Conservation (phyloP, 2,888 invertebrate genomes). For the Catocala nupta region DNA sequence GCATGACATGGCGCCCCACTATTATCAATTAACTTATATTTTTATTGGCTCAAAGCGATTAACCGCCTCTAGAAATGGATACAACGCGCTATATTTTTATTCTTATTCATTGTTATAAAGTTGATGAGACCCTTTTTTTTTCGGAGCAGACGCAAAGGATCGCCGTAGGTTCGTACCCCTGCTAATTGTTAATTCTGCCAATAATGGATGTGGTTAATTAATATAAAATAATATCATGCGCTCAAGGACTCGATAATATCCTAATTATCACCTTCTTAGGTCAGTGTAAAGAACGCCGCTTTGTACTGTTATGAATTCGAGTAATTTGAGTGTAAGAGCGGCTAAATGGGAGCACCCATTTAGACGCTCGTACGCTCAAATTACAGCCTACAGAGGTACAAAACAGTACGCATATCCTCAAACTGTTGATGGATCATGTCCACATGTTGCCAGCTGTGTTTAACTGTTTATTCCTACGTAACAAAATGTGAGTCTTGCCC, state of each 20-base stretch:
- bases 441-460: too few species aligned
- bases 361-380: too few species aligned
- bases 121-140: conserved; percentile 29
- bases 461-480: too few species aligned
- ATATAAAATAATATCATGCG: conserved; percentile 9
- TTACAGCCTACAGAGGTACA: too few species aligned
- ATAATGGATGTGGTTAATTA: conserved; percentile 29
- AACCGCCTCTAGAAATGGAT: conserved; percentile 40
- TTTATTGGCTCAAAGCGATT: conserved; percentile 47
- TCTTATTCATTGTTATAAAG: conserved; percentile 32
- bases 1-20: conserved; percentile 27
- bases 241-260: conserved; percentile 5
- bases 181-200: conserved; percentile 25
- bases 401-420: too few species aligned
- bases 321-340: neutral
- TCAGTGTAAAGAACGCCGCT: conserved; percentile 3
- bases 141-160: conserved; percentile 1
- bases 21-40: conserved; percentile 48
- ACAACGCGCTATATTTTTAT: conserved; percentile 38
- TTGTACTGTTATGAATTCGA: neutral
- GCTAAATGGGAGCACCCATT: too few species aligned
- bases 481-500: too few species aligned
- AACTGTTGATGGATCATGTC: too few species aligned
- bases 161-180: conserved; percentile 13
- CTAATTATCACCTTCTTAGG: conserved; percentile 10